Percentiles rank a stretch among this genome's conserved stretches.
phyloP scores from a whole-genome alignment of 2,797 vertebrate species.

The Botia kubotai region DNA sequence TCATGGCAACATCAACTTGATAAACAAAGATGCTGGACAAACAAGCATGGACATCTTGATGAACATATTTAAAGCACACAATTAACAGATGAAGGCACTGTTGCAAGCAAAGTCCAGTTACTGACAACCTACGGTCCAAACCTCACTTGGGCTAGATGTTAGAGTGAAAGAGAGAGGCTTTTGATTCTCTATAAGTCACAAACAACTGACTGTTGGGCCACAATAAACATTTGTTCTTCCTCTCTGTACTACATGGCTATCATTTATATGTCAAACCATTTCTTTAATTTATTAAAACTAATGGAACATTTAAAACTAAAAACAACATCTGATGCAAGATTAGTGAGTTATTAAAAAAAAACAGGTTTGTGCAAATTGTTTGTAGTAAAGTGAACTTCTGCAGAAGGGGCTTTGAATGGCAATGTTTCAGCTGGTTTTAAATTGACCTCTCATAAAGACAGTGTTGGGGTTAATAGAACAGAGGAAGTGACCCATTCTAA shows the following conservation, averaged over 20 bases:
- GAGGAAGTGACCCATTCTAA: conserved; percentile 4
- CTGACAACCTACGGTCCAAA: conserved; percentile 64
- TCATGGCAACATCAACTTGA: conserved; percentile 15
- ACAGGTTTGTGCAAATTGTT: conserved; percentile 33
- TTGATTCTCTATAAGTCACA: not conserved
- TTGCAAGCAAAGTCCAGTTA: conserved; percentile 81
- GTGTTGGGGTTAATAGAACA: not conserved
- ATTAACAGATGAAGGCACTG: conserved; percentile 83
- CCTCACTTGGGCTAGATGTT: conserved; percentile 76
- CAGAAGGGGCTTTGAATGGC: not conserved
- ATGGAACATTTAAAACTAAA: not conserved
- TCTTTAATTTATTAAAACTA: not conserved
- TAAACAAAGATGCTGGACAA: conserved; percentile 34
- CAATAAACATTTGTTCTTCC: not conserved
- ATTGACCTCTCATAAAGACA: not conserved
- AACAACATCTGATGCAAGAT: not conserved
- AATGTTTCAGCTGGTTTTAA: conserved; percentile 29
- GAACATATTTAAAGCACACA: conserved; percentile 60
- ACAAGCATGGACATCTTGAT: conserved; percentile 48
- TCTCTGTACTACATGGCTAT: conserved; percentile 15
- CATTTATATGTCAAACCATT: not conserved
- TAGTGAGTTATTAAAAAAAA: not conserved
- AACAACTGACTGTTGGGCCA: not conserved
- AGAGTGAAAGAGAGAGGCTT: conserved; percentile 22
- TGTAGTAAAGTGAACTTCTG: conserved; percentile 23